Conservation (phyloP, 2,888 invertebrate genomes). For the Pristionchus fissidentatus region DNA sequence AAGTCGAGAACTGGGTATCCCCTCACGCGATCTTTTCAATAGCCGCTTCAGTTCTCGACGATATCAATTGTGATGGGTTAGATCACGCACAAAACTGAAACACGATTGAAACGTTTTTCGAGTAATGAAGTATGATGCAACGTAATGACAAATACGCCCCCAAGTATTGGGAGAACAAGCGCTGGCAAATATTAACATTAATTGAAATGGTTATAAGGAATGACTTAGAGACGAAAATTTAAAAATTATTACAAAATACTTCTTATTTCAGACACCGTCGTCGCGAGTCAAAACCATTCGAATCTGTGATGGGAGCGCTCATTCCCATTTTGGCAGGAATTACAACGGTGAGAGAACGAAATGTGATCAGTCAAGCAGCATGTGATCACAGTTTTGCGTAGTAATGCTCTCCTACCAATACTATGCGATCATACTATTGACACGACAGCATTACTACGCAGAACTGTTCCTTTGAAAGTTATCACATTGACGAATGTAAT, state of each 20-base stretch:
- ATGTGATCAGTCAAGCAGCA: too few relatives aligned
- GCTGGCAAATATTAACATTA: too few relatives aligned
- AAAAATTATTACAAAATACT: not conserved
- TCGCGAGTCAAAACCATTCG: constrained; percentile 62
- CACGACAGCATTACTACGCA: too few relatives aligned
- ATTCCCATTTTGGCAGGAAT: constrained; percentile 62
- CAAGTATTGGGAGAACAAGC: too few relatives aligned
- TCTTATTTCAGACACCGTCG: constrained; percentile 30
- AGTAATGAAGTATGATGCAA: constrained; percentile 2
- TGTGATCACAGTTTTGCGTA: too few relatives aligned
- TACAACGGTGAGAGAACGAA: constrained; percentile 48
- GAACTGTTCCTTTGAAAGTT: too few relatives aligned
- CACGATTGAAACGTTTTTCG: not conserved
- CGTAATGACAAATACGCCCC: too few relatives aligned
- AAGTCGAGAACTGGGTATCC: constrained; percentile 19
- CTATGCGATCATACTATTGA: too few relatives aligned
- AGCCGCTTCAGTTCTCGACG: not conserved
- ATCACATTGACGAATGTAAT: too few relatives aligned
- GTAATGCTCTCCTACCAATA: too few relatives aligned
- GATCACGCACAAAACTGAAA: not conserved
- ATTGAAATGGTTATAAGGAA: not conserved
- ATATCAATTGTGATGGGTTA: not conserved
- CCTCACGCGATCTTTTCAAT: not conserved
- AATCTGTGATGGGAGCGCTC: constrained; percentile 63
- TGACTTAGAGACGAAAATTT: not conserved